Evolutionary conservation across 2,113 vertebrate genomes (phyloP).

Genomic region (Coregonus clupeaformis): DNA sequence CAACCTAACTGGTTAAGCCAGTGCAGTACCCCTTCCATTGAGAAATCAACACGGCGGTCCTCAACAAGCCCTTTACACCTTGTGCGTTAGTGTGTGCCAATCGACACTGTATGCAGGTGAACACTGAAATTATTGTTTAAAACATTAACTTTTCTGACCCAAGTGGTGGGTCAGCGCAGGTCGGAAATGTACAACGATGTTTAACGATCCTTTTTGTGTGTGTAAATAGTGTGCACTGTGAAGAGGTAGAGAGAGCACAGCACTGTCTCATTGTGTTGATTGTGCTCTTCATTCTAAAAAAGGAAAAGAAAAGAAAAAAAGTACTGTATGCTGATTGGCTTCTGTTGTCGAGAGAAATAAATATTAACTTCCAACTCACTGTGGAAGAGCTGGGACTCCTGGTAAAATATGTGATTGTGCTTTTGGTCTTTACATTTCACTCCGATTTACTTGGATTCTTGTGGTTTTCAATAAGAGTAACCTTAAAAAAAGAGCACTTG

Average conservation of each 20-base stretch:
- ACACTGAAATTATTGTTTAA: constrained; percentile 72
- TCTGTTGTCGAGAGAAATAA: constrained; percentile 74
- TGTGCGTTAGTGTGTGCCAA: constrained; percentile 53
- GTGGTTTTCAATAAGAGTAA: too few species aligned
- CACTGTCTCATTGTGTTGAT: constrained; percentile 2
- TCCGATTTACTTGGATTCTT: too few species aligned
- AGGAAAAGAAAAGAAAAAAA: constrained; percentile 53
- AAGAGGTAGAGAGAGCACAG: constrained; percentile 77
- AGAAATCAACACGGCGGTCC: constrained; percentile 51
- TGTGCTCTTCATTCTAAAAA: constrained; percentile 73
- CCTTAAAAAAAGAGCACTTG: too few species aligned
- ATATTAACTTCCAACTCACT: constrained; percentile 66
- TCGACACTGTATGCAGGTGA: constrained; percentile 70
- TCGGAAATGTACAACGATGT: constrained; percentile 74
- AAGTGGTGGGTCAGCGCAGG: constrained; percentile 56
- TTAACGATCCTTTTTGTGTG: constrained; percentile 63
- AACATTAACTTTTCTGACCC: constrained; percentile 65
- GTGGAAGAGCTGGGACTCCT: constrained; percentile 28
- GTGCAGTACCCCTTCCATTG: constrained; percentile 60
- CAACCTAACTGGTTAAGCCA: constrained; percentile 2
- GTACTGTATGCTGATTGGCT: constrained; percentile 77
- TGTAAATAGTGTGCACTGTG: constrained; percentile 81
- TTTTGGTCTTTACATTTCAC: not conserved
- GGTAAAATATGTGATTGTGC: constrained; percentile 23
- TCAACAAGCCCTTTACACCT: constrained; percentile 14